A percentile compares a stretch with the other conserved stretches of the same genome.
phyloP scores from a whole-genome alignment of 30 jellyfish, hydroid and myxozoan genomes.

The Hydra vulgaris region DNA sequence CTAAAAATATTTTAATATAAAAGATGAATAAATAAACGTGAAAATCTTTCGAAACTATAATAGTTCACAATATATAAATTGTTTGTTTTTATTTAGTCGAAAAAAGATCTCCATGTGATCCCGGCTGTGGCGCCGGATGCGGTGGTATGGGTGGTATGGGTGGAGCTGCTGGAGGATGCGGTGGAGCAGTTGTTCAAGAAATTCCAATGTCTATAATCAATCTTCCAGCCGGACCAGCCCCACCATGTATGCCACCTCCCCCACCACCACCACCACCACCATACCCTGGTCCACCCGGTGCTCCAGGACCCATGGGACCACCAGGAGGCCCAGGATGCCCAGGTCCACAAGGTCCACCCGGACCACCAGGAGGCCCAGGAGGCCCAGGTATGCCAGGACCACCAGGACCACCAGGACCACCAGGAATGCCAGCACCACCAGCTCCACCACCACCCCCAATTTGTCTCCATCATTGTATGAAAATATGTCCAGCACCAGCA shows the following conservation, averaged over 20 bases:
- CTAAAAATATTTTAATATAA: too few relatives aligned
- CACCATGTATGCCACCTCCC: slow-evolving; percentile 79
- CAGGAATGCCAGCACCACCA: slow-evolving; percentile 98
- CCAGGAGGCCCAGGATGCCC: slow-evolving; percentile 98
- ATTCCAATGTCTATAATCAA: slow-evolving; percentile 20
- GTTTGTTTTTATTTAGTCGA: neutral
- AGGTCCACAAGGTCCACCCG: slow-evolving; percentile 99
- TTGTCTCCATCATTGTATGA: slow-evolving; percentile 89
- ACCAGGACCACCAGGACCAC: slow-evolving; percentile 98
- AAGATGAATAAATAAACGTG: neutral
- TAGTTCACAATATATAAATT: neutral
- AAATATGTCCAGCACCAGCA: slow-evolving; percentile 80
- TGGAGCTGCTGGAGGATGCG: slow-evolving; percentile 30
- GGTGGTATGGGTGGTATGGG: neutral
- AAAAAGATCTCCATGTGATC: slow-evolving; percentile 7
- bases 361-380: slow-evolving; percentile 99
- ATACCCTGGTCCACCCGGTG: slow-evolving; percentile 88
- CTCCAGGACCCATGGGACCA: slow-evolving; percentile 90
- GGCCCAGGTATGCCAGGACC: slow-evolving; percentile 97
- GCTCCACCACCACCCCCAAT: slow-evolving; percentile 99
- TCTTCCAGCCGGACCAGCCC: slow-evolving; percentile 45
- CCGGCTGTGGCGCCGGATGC: slow-evolving; percentile 34
- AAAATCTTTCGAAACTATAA: neutral
- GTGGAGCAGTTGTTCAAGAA: slow-evolving; percentile 16
- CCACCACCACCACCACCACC: slow-evolving; percentile 98